Percentiles rank a stretch among this genome's conserved stretches.
Evolutionary conservation across 2,888 invertebrate species (phyloP).

Genomic region (Agriopis leucophaearia): DNA sequence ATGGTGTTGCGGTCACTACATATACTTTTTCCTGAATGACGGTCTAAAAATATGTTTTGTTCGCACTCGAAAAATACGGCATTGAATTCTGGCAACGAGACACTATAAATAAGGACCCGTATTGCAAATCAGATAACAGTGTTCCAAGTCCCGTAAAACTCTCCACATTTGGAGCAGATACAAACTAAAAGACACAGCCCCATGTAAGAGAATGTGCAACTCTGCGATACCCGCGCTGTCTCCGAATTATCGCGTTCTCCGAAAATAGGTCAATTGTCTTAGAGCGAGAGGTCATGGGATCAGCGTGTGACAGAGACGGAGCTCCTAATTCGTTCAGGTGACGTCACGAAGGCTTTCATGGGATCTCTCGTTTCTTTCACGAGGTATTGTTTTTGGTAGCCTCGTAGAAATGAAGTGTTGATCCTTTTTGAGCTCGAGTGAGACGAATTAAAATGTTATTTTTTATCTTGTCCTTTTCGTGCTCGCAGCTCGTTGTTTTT

Average conservation of each 20-base stretch:
- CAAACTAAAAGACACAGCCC: slow-evolving; percentile 26
- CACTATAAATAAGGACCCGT: not conserved
- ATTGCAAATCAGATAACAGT: slow-evolving; percentile 7
- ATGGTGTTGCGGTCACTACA: too few relatives aligned
- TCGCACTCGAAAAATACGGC: not conserved
- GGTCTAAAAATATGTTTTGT: too few relatives aligned
- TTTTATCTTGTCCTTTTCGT: slow-evolving; percentile 12
- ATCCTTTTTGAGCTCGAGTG: slow-evolving; percentile 37
- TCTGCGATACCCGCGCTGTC: slow-evolving; percentile 69
- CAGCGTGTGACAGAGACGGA: slow-evolving; percentile 69
- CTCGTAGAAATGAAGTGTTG: slow-evolving; percentile 39
- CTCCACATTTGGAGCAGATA: slow-evolving; percentile 51
- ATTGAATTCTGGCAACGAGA: slow-evolving; percentile 1
- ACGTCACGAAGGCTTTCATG: slow-evolving; percentile 80
- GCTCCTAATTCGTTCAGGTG: slow-evolving; percentile 81
- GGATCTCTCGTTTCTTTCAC: slow-evolving; percentile 73
- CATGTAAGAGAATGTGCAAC: slow-evolving; percentile 66
- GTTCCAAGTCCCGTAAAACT: slow-evolving; percentile 35
- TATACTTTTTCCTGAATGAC: too few relatives aligned
- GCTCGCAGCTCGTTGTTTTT: slow-evolving; percentile 4
- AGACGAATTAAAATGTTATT: slow-evolving; percentile 34
- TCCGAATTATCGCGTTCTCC: slow-evolving; percentile 81
- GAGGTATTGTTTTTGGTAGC: slow-evolving; percentile 72
- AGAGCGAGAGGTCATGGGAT: slow-evolving; percentile 66
- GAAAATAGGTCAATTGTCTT: slow-evolving; percentile 85